Percentiles rank a stretch among this genome's conserved stretches.
Conservation (phyloP, 1,140 invertebrate genomes). For the Paracyclopina nana region DNA sequence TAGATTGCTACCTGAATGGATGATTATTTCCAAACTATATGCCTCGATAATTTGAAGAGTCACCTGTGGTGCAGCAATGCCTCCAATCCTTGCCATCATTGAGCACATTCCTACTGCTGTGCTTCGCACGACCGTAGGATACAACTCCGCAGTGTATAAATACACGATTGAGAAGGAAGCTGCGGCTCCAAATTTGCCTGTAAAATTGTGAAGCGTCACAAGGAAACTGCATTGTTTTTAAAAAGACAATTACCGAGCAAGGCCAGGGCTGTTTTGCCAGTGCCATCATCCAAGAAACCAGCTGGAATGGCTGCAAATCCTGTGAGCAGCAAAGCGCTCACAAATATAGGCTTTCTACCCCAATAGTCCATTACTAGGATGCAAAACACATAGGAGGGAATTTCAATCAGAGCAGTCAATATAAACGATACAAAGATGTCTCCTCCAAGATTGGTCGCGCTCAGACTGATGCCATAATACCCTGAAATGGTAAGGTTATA, state of each 20-base stretch:
- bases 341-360: background rate
- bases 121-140: slow-evolving; percentile 30
- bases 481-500: too few relatives aligned
- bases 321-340: background rate
- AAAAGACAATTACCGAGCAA: background rate
- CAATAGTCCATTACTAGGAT: slow-evolving; percentile 22
- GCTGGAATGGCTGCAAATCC: background rate
- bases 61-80: slow-evolving; percentile 29
- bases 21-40: background rate
- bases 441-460: slow-evolving; percentile 24
- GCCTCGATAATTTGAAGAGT: slow-evolving; percentile 12
- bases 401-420: slow-evolving; percentile 23
- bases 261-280: background rate
- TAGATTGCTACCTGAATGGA: background rate
- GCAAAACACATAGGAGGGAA: slow-evolving; percentile 24
- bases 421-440: slow-evolving; percentile 24
- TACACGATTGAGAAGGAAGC: slow-evolving; percentile 26
- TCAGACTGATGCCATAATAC: slow-evolving; percentile 26
- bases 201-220: background rate
- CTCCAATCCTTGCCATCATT: slow-evolving; percentile 31
- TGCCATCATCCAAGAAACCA: background rate
- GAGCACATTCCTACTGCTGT: slow-evolving; percentile 31
- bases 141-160: slow-evolving; percentile 29
- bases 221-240: background rate
- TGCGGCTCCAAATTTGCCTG: slow-evolving; percentile 27